Base-by-base conservation (phyloP, 2,797 vertebrate genomes). In the Hybognathus amarus region DNA sequence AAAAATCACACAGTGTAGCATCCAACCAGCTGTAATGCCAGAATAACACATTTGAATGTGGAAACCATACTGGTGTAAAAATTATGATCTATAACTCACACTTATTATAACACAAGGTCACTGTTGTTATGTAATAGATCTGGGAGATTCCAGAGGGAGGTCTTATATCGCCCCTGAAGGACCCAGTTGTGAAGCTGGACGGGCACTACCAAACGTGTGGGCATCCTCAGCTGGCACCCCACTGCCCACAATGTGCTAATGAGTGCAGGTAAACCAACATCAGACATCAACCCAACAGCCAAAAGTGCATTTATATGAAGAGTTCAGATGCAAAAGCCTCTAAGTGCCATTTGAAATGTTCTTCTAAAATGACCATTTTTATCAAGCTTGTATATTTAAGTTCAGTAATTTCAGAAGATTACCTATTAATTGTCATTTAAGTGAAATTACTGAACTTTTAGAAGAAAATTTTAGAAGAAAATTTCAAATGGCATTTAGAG, bases 191-290 rank as follows among this genome's bases (percentile, higher is more conserved):
- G 82, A 97, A 96, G 82, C 92, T 98, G 87, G 97, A 98, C 0
- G 97, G 97, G 3, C 97, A 98, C 91, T 96, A n/a, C 96, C 69
- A 97, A 97, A 87, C 94, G 97, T 0, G 97, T 97, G 20, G 97
- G 97, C 87, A 96, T 97, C 52, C 93, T 97, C 59, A 91, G 88
- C 88, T 98, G 97, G 97, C 97, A 97, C 87, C 97, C 97, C n/a
- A 97, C 96, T 0, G 96, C 96, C 67, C 97, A 95, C 91, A 98
- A 98, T 0, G 95, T 98, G 71, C 94, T 97, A 70, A 91, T 98
- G 92, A 97, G 91, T 9, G 97, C 97, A 95, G 97, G 97, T 97
- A 90, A 33, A 5, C 27, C 24, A 59, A n/a, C 73, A 77, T 45
- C 27, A 69, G n/a, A 30, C 54, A 73, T 18, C 38, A 5, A 78